Percentiles rank a stretch among this genome's conserved stretches.
Conservation (phyloP, 2,888 invertebrate species). For the Geotrupes spiniger region DNA sequence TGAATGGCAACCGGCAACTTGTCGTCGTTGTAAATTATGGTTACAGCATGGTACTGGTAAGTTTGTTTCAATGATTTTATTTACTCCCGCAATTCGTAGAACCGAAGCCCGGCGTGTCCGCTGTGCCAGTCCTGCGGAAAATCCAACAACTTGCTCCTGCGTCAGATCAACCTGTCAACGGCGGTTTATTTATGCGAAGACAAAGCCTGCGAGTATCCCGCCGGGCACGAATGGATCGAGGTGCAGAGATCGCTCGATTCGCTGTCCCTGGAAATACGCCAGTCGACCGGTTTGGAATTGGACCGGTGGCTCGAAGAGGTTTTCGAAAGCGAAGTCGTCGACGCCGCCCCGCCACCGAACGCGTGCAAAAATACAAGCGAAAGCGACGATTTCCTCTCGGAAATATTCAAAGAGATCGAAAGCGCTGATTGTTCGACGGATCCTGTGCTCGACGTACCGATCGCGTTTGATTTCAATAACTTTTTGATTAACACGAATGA, state of each 20-base stretch:
- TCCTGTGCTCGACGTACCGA: background rate
- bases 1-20: too few species aligned
- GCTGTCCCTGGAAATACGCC: conserved; percentile 5
- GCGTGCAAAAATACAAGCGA: background rate
- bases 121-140: conserved; percentile 3
- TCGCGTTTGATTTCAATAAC: too few species aligned
- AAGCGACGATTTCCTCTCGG: background rate
- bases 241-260: conserved; percentile 10
- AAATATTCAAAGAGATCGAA: conserved; percentile 1
- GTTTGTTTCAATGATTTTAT: too few species aligned
- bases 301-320: conserved; percentile 14
- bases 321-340: conserved; percentile 3
- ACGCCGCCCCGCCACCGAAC: background rate
- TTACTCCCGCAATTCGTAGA: too few species aligned
- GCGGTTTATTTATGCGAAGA: conserved; percentile 17
- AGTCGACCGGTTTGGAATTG: conserved; percentile 1
- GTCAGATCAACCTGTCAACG: conserved; percentile 10
- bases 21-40: too few species aligned
- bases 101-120: conserved; percentile 6
- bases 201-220: conserved; percentile 11
- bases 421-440: background rate
- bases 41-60: too few species aligned
- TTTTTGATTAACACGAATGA: too few species aligned
- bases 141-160: conserved; percentile 7
- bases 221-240: conserved; percentile 5